phyloP scores from a whole-genome alignment of 2,888 invertebrate genomes.

The Spodoptera picta region DNA sequence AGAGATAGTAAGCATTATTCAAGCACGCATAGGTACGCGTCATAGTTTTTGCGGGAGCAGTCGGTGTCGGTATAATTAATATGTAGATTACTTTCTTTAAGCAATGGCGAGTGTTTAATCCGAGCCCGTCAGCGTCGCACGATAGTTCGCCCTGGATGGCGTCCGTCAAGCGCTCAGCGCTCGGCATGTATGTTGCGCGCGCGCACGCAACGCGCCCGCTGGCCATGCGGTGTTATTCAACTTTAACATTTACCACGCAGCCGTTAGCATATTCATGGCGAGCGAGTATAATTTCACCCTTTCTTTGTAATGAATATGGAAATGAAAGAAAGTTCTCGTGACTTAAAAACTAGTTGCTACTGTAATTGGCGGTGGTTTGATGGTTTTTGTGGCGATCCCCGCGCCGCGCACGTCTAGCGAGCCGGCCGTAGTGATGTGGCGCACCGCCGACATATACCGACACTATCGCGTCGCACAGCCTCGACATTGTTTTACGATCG shows the following conservation, averaged over 20 bases:
- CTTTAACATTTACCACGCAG: constrained; percentile 84
- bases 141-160: constrained; percentile 35
- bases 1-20: constrained; percentile 31
- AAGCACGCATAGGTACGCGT: constrained; percentile 42
- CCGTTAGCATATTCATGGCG: constrained; percentile 82
- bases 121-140: constrained; percentile 48
- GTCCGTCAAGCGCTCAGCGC: constrained; percentile 34
- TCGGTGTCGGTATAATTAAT: constrained; percentile 48
- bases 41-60: constrained; percentile 42
- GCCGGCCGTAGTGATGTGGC: constrained; percentile 39
- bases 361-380: constrained; percentile 78
- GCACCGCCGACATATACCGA: background rate
- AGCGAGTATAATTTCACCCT: constrained; percentile 84
- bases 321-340: constrained; percentile 87
- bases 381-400: constrained; percentile 67
- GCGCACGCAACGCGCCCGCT: constrained; percentile 50
- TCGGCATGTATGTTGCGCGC: constrained; percentile 48
- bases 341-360: constrained; percentile 81
- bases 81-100: constrained; percentile 60
- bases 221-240: constrained; percentile 79
- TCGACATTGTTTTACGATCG: constrained; percentile 23
- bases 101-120: constrained; percentile 51
- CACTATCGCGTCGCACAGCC: constrained; percentile 36
- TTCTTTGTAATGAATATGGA: constrained; percentile 86
- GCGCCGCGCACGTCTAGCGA: constrained; percentile 20